Percentiles rank a stretch among this genome's conserved stretches.
Evolutionary conservation across 2,888 invertebrate species (phyloP).

Genomic region (Dynastes grantii): DNA sequence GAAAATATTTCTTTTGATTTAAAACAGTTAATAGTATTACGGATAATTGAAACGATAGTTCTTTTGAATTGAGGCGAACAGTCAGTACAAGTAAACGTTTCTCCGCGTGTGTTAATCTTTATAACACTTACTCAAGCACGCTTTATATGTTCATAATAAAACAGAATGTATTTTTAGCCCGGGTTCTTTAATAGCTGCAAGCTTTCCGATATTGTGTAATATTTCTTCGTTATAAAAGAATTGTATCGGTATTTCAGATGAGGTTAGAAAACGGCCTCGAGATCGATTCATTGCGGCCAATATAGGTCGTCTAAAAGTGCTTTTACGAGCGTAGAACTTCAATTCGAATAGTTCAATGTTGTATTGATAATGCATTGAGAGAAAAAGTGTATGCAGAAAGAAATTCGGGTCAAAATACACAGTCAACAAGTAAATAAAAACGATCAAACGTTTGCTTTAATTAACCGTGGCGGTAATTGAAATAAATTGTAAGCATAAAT

Average conservation of each 20-base stretch:
- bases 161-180: no score
- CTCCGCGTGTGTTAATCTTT: no score
- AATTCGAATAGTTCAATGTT: constrained; percentile 4
- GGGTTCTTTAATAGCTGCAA: no score
- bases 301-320: neutral
- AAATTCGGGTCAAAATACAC: neutral
- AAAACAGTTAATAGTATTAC: no score
- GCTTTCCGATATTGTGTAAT: no score
- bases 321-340: neutral
- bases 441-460: neutral
- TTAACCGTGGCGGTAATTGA: neutral
- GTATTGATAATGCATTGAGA: neutral
- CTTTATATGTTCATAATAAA: no score
- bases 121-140: no score
- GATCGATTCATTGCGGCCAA: neutral
- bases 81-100: no score
- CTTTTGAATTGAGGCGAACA: no score
- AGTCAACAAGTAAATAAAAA: neutral
- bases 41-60: no score
- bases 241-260: constrained; percentile 7
- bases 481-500: neutral
- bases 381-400: neutral
- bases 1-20: no score
- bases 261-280: constrained; percentile 2
- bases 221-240: neutral